Base-by-base conservation (phyloP, 2,113 vertebrate species). In the Macroglossus sobrinus region DNA sequence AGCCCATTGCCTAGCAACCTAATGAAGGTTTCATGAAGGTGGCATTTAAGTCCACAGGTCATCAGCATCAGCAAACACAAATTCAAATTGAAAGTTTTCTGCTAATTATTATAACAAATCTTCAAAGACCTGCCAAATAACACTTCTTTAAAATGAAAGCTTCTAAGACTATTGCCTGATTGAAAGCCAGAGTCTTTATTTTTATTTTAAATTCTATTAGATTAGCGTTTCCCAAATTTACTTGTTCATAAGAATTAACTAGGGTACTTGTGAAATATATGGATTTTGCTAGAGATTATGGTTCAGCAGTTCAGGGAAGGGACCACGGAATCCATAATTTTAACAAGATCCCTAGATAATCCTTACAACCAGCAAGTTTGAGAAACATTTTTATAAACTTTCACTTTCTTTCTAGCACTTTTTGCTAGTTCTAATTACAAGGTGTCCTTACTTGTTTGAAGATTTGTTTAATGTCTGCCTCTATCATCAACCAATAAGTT, bases 11-110 rank as follows among this genome's bases (percentile, higher is more conserved):
- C 68, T 79, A 68, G 92, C 95, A 96, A 92, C 81, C 43, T 30
- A 47, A 63, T 35, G 66, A 66, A 21, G 16, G 45, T 69, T 95
- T 91, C 53, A 47, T 38, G 78, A 78, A 81, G 35, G 43, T 50
- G 47, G 55, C 81, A 21, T 53, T 85, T 61, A 78, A 91, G 81
- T 82, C 84, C 90, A 93, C 47, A 87, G 96, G 90, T 92, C 95
- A 79, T 40, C 59, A 92, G 84, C 71, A 88, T 64, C 71, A 74
- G 84, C 66, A 93, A 96, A 94, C 19, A 74, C 55, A 24, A 28
- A 95, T 61, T 47, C 38, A 53, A 93, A 63, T 75, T 69, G 81
- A 28, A 94, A 45, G 26, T 55, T 68, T 95, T 94, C 81, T 88
- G 84, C n/a, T 50, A 30, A 33, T 90, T 84, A 84, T 72, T 92